These are phyloP conservation scores for Psilanteris sp. DNA, from an alignment of 1,140 invertebrate species.

Conservation along the genomic window DNA sequence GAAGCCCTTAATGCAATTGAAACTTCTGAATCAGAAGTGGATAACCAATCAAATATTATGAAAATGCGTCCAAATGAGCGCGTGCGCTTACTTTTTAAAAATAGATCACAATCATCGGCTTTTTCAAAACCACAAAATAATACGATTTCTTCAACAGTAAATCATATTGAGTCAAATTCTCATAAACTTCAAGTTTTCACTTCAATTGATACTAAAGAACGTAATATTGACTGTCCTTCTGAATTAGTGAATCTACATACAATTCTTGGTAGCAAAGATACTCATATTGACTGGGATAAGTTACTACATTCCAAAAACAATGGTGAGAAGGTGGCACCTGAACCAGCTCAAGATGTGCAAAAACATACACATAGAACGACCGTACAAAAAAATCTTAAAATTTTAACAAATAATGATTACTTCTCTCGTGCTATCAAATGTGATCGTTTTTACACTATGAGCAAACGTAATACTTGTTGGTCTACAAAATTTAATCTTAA, in stretches of 20 bases:
- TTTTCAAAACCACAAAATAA: too few species aligned
- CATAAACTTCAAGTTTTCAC: not conserved
- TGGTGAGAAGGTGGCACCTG: not conserved
- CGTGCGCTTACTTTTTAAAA: too few species aligned
- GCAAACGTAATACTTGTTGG: constrained; percentile 20
- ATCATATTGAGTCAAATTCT: too few species aligned
- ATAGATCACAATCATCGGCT: too few species aligned
- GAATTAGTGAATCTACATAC: constrained; percentile 7
- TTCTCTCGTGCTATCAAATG: constrained; percentile 6
- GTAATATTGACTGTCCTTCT: not conserved
- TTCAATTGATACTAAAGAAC: not conserved
- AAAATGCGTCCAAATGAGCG: too few species aligned
- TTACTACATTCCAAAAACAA: not conserved
- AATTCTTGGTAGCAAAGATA: not conserved
- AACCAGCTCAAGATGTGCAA: not conserved
- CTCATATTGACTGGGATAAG: constrained; percentile 17
- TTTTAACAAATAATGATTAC: not conserved
- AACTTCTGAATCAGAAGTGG: not conserved
- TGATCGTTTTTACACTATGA: constrained; percentile 10
- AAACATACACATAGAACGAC: not conserved
- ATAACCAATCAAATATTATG: not conserved
- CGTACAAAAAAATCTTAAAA: not conserved
- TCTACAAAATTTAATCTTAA: constrained; percentile 8
- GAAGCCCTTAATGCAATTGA: too few species aligned
- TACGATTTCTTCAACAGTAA: too few species aligned